Conservation (phyloP, 1,140 invertebrate genomes). For the Neomicropteryx cornuta region DNA sequence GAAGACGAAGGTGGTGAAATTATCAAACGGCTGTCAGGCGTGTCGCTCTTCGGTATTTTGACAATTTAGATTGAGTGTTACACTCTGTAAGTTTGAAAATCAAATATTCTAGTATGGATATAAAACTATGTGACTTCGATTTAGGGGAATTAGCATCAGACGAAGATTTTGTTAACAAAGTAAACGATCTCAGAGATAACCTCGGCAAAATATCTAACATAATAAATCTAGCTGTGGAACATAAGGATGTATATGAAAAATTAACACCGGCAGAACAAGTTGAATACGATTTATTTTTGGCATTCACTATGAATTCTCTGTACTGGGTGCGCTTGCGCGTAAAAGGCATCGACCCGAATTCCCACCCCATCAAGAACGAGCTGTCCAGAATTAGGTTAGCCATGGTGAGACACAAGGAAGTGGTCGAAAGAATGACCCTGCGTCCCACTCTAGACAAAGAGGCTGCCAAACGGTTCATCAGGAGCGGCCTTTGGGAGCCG, state of each 20-base stretch:
- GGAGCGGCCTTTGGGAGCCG: constrained; percentile 42
- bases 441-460: constrained; percentile 41
- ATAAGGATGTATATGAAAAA: constrained; percentile 34
- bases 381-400: constrained; percentile 42
- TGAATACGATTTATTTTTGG: constrained; percentile 47
- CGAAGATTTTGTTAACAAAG: constrained; percentile 33
- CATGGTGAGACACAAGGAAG: constrained; percentile 45
- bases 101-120: too few relatives aligned
- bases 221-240: constrained; percentile 29
- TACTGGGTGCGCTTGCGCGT: constrained; percentile 47
- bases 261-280: constrained; percentile 42
- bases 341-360: constrained; percentile 41
- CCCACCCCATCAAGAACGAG: constrained; percentile 44
- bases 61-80: too few relatives aligned
- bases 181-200: constrained; percentile 36
- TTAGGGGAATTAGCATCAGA: constrained; percentile 30
- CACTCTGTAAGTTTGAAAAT: too few relatives aligned
- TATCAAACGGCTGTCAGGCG: too few relatives aligned
- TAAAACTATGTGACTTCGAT: too few relatives aligned
- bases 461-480: constrained; percentile 45
- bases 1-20: too few relatives aligned
- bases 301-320: constrained; percentile 44
- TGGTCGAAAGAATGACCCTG: constrained; percentile 40
- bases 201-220: constrained; percentile 38
- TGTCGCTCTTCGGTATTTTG: too few relatives aligned